phyloP scores from a whole-genome alignment of 2,113 vertebrate species.

The Myotis yumanensis region DNA sequence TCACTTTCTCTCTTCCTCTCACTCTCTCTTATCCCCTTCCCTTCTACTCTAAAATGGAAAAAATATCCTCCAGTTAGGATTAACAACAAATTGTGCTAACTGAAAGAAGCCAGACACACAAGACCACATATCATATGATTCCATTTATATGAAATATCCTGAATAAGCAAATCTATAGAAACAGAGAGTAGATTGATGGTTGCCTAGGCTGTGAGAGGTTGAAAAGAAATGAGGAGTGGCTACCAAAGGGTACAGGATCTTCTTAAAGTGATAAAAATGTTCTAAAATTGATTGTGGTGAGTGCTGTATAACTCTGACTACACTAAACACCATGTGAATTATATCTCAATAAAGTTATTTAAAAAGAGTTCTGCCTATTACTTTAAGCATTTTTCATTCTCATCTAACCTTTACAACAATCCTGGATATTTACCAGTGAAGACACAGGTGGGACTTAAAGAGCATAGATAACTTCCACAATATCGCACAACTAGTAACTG shows the following conservation, averaged over 20 bases:
- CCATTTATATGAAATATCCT: neutral
- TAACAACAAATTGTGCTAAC: neutral
- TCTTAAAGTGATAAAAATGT: neutral
- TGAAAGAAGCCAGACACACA: slow-evolving; percentile 25
- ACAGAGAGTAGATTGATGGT: neutral
- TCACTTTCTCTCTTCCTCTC: too few species aligned
- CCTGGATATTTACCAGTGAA: neutral
- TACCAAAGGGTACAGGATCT: neutral
- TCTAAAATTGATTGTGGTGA: neutral
- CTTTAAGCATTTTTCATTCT: slow-evolving; percentile 12
- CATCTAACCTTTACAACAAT: slow-evolving; percentile 15
- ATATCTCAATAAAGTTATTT: neutral
- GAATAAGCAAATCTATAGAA: neutral
- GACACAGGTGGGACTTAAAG: neutral
- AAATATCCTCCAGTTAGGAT: too few species aligned
- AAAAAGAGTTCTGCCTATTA: neutral
- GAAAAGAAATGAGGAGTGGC: neutral
- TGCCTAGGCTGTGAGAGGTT: neutral
- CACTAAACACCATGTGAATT: neutral
- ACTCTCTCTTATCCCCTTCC: too few species aligned
- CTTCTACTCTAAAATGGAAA: too few species aligned
- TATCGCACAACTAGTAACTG: neutral
- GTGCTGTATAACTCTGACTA: neutral
- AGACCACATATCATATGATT: neutral
- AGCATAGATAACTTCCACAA: neutral